Evolutionary conservation across 2,797 vertebrate genomes (phyloP), one percentile per base, ranked within the genome.

Genomic region (Mico argentatus): DNA sequence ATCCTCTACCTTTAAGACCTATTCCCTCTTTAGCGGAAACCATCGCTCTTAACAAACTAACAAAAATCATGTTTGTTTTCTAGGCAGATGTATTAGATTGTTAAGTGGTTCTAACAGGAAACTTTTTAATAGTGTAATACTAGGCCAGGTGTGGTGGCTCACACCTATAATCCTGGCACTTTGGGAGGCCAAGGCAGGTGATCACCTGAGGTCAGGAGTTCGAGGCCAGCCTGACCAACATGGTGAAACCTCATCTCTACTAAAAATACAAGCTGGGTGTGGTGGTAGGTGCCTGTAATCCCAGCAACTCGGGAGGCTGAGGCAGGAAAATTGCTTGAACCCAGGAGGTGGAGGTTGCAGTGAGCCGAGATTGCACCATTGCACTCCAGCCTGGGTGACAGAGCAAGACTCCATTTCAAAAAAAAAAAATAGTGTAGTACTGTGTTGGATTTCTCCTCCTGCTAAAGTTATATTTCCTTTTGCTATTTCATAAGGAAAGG

Each of bases 21-120:
- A 55, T 17, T 73, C 33, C 22, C 30, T 95, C 26, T 92, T 12
- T 81, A 59, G 44, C 20, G 89, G 27, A 88, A 91, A 82, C 12
- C 30, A 64, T 92, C 22, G 33, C 5, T 64, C 57, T 94, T 72
- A 72, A 67, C 33, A 67, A n/a, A 67, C 61, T 67, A 67, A n/a
- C 61, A 67, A 94, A 73, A 96, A 75, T 41, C 52, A 72, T 57
- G 79, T 88, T 92, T 94, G 44, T 90, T 89, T 95, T 48, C 22
- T 39, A 80, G 70, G 39, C 75, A 92, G 41, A 80, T 83, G 4
- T 46, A 19, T 87, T 92, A 55, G 22, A 82, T n/a, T 94, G 39
- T 6, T 80, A 59, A 52, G 7, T 79, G 46, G 27, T 77, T 90
- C 55, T 36, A 72, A 30, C 17, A 26, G 27, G 72, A 88, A 7